Percentiles rank a stretch among this genome's conserved stretches.
Evolutionary conservation across 1,140 invertebrate genomes (phyloP).

Genomic region (Caenorhabditis brenneri): DNA sequence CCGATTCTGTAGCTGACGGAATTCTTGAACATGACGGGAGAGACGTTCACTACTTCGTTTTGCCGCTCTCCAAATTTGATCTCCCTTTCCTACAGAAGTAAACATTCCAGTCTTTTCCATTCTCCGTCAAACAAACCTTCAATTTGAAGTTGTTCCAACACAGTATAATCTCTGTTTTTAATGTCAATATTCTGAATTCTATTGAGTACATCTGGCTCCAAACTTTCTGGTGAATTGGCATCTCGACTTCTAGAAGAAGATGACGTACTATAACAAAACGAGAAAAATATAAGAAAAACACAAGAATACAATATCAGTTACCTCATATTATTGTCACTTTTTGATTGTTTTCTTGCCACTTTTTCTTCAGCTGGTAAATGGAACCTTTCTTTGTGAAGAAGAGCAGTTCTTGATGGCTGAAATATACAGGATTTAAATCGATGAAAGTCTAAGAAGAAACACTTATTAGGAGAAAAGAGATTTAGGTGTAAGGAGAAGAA

Average conservation of each 20-base stretch:
- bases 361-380: conserved; percentile 19
- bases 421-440: background rate
- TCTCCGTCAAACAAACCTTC: conserved; percentile 54
- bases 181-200: conserved; percentile 22
- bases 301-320: background rate
- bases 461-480: background rate
- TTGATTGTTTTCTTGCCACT: background rate
- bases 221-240: background rate
- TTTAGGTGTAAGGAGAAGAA: background rate
- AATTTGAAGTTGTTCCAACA: conserved; percentile 65
- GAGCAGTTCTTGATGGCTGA: conserved; percentile 15
- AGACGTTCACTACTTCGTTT: conserved; percentile 65
- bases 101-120: background rate
- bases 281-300: background rate
- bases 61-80: conserved; percentile 68
- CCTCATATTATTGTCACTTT: conserved; percentile 23
- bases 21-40: conserved; percentile 61
- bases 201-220: conserved; percentile 15
- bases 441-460: background rate
- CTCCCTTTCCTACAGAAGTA: conserved; percentile 47
- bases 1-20: conserved; percentile 65
- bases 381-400: conserved; percentile 13
- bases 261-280: conserved; percentile 30
- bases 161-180: conserved; percentile 23
- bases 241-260: conserved; percentile 33